Conservation (phyloP, 1,140 invertebrate species). For the Calosoma granatense region DNA sequence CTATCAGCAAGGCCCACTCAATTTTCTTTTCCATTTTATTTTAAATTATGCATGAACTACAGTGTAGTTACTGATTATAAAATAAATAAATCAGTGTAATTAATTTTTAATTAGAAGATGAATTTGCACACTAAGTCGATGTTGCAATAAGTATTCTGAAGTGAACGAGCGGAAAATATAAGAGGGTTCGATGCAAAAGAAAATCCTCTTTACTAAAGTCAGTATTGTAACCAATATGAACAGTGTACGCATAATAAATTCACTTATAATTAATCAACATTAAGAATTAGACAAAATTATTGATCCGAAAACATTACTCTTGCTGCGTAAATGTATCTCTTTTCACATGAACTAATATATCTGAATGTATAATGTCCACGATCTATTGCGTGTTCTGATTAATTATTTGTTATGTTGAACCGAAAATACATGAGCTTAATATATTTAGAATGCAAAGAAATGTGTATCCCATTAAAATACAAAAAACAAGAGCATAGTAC, state of each 20-base stretch:
- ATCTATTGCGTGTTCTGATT: neutral
- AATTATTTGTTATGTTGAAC: neutral
- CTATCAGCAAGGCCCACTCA: too few relatives aligned
- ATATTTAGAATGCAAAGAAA: neutral
- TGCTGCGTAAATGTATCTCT: neutral
- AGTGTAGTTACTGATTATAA: too few relatives aligned
- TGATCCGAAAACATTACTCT: neutral
- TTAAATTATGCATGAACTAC: too few relatives aligned
- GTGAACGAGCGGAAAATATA: neutral
- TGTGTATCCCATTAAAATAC: neutral
- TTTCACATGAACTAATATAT: neutral
- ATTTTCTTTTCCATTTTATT: too few relatives aligned
- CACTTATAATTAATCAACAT: neutral
- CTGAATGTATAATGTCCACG: neutral
- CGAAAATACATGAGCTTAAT: neutral
- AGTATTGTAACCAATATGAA: too few relatives aligned
- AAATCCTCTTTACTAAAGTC: too few relatives aligned
- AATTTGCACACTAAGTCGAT: neutral
- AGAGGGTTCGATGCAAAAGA: too few relatives aligned
- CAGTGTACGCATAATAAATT: neutral
- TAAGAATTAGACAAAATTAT: neutral
- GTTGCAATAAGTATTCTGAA: neutral
- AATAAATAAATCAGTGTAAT: neutral
- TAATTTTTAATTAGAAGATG: neutral
- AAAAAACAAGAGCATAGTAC: neutral